Evolutionary conservation across 2,797 vertebrate species (phyloP).

Genomic region (Takifugu rubripes): DNA sequence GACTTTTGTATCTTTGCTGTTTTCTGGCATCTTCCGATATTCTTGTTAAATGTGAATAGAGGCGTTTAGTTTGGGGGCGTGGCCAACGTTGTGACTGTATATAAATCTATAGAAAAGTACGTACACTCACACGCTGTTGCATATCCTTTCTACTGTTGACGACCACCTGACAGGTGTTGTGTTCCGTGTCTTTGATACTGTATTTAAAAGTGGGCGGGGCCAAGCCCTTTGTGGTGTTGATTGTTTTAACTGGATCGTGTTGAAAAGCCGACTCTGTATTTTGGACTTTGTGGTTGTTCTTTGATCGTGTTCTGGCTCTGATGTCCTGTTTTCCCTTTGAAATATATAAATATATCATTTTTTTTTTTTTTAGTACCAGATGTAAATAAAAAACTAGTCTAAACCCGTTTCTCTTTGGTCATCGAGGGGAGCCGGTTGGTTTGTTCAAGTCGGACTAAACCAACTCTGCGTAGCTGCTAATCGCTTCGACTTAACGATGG

Average conservation of each 20-base stretch:
- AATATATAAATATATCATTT: conserved; percentile 28
- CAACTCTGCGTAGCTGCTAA: too few relatives aligned
- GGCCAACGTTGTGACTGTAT: conserved; percentile 89
- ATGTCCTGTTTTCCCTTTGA: conserved; percentile 58
- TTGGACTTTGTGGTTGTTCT: conserved; percentile 60
- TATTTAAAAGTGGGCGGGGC: conserved; percentile 80
- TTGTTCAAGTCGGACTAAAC: too few relatives aligned
- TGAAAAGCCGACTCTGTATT: conserved; percentile 57
- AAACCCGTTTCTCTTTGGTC: conserved; percentile 25
- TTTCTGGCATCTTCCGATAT: conserved; percentile 87
- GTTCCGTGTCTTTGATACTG: conserved; percentile 92
- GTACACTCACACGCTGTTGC: conserved; percentile 78
- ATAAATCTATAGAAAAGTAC: conserved; percentile 60
- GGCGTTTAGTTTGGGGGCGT: conserved; percentile 69
- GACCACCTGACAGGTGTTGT: conserved; percentile 76
- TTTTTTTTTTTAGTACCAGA: conserved; percentile 68
- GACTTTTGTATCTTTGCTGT: conserved; percentile 78
- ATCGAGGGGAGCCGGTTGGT: background rate
- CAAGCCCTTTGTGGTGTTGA: conserved; percentile 59
- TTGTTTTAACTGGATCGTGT: conserved; percentile 66
- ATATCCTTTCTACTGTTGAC: conserved; percentile 87
- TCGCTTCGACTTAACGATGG: too few relatives aligned
- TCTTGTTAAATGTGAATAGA: conserved; percentile 92
- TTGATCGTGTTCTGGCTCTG: conserved; percentile 68
- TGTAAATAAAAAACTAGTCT: conserved; percentile 62